Evolutionary conservation across 1,140 invertebrate species (phyloP).

Genomic region (Zeugodacus cucurbitae): DNA sequence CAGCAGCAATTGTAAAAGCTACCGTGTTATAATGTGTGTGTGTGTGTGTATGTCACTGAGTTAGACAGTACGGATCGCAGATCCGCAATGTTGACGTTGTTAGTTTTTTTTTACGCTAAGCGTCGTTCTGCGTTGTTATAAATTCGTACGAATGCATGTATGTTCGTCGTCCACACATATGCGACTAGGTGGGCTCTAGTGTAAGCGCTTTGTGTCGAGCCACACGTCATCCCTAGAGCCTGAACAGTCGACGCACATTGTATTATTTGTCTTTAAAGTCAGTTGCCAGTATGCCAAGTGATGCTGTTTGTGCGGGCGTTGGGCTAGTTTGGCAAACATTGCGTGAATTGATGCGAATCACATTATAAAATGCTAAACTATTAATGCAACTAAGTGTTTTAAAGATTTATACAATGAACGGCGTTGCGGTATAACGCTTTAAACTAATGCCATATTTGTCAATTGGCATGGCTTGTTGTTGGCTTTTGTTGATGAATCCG

Average conservation of each 20-base stretch:
- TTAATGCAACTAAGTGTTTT: background rate
- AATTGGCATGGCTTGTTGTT: background rate
- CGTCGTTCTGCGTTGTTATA: background rate
- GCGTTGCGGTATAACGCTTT: background rate
- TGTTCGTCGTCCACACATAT: background rate
- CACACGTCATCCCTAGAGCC: background rate
- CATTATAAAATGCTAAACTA: background rate
- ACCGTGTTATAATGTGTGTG: background rate
- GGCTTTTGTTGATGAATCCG: no score
- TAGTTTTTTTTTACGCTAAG: slow-evolving; percentile 8
- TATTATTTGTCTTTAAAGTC: slow-evolving; percentile 28
- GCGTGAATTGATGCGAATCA: background rate
- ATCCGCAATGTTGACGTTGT: background rate
- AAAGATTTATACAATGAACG: background rate
- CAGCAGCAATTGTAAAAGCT: background rate
- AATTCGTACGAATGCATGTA: background rate
- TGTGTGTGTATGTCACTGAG: background rate
- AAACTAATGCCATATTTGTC: background rate
- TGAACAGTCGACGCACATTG: background rate
- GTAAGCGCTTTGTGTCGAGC: background rate
- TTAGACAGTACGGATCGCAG: background rate
- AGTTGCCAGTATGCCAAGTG: background rate
- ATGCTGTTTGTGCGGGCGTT: slow-evolving; percentile 17
- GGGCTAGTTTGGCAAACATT: slow-evolving; percentile 9
- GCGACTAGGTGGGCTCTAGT: background rate